Evolutionary conservation across 2,888 invertebrate genomes (phyloP).

Genomic region (Chrysotoxum bicinctum): DNA sequence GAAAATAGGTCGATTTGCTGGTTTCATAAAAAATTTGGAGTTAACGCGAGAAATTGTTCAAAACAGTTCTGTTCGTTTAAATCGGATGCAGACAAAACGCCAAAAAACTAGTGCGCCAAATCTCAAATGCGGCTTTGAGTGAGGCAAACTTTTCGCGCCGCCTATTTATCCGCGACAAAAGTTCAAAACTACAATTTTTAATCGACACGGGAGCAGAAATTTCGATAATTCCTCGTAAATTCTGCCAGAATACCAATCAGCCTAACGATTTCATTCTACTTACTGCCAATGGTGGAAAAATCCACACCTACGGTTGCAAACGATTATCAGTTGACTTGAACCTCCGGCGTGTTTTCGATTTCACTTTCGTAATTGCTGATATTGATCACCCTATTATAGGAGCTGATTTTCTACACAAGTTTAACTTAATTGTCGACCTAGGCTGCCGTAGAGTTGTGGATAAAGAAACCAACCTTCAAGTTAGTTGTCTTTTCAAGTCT

Average conservation of each 20-base stretch:
- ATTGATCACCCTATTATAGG: conserved; percentile 29
- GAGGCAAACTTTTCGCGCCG: conserved; percentile 33
- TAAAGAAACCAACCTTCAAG: conserved; percentile 1
- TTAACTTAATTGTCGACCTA: conserved; percentile 7
- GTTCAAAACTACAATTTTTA: background rate
- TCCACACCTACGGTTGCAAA: conserved; percentile 16
- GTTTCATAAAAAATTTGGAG: background rate
- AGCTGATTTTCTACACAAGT: conserved; percentile 14
- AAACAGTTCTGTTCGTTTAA: background rate
- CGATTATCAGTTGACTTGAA: conserved; percentile 9
- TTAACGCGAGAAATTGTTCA: no score
- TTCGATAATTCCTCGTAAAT: conserved; percentile 26
- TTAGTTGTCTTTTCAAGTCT: conserved; percentile 6
- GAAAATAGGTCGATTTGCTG: background rate
- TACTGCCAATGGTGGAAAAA: conserved; percentile 33
- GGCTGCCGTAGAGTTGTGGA: background rate
- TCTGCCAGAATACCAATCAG: background rate
- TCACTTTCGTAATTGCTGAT: conserved; percentile 21
- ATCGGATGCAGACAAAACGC: background rate
- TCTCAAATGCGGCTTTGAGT: conserved; percentile 26
- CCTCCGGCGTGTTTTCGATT: conserved; percentile 12
- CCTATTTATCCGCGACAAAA: background rate
- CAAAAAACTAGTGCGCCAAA: conserved; percentile 29
- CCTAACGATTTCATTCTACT: conserved; percentile 32
- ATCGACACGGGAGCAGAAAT: conserved; percentile 25